Percentiles rank a stretch among this genome's conserved stretches.
phyloP scores from a whole-genome alignment of 2,113 vertebrate species.

The Phrynosoma platyrhinos region DNA sequence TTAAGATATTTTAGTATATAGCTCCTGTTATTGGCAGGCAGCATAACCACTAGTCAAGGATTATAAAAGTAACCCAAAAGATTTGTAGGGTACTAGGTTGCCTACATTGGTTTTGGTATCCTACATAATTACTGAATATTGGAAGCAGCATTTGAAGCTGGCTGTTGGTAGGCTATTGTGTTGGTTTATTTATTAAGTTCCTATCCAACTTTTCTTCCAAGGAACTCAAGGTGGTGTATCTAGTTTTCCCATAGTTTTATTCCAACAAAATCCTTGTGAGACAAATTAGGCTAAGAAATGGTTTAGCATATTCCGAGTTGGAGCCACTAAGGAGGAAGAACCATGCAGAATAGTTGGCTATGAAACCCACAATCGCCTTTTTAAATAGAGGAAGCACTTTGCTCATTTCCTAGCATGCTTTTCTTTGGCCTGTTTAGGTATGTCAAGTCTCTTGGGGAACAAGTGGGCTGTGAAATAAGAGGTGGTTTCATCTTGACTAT shows the following conservation, averaged over 20 bases:
- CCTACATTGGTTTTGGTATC: too few species aligned
- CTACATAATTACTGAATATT: background rate
- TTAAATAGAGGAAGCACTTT: background rate
- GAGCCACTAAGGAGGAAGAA: too few species aligned
- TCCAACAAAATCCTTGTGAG: background rate
- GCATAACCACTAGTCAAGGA: too few species aligned
- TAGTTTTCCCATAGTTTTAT: too few species aligned
- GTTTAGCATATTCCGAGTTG: too few species aligned
- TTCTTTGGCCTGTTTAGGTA: background rate
- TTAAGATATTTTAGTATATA: background rate
- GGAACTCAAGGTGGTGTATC: background rate
- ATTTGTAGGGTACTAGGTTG: background rate
- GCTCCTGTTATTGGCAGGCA: background rate
- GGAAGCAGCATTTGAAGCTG: background rate
- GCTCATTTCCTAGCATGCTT: background rate
- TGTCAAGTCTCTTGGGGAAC: background rate
- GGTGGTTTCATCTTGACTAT: too few species aligned
- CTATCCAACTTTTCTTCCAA: background rate
- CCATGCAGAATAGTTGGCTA: background rate
- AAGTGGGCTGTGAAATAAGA: background rate
- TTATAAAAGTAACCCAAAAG: background rate
- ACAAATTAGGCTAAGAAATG: too few species aligned
- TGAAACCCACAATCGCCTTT: background rate
- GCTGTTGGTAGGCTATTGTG: background rate
- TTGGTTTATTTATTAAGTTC: background rate